Evolutionary conservation across 2,888 invertebrate species (phyloP).

Genomic region (Opisthograptis luteolata): DNA sequence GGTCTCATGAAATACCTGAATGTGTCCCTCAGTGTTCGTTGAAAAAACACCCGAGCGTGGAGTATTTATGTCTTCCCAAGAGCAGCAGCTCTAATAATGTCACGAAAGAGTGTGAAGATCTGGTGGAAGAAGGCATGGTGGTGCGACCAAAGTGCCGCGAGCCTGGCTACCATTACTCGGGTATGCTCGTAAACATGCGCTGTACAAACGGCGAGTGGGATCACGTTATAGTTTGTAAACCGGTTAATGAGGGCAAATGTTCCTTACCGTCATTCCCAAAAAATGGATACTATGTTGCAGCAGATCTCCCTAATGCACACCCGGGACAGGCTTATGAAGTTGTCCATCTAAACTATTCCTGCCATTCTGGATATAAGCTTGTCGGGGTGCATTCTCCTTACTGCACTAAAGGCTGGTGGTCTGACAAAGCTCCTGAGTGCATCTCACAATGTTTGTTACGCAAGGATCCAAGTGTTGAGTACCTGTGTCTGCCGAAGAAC

Average conservation of each 20-base stretch:
- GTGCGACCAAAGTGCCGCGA: slow-evolving; percentile 22
- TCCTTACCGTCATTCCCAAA: slow-evolving; percentile 13
- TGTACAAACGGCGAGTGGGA: slow-evolving; percentile 29
- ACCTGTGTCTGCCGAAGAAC: slow-evolving; percentile 24
- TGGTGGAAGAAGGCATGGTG: slow-evolving; percentile 19
- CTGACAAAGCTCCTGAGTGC: slow-evolving; percentile 24
- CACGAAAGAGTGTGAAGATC: slow-evolving; percentile 6
- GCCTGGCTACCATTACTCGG: slow-evolving; percentile 22
- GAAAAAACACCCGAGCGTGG: slow-evolving; percentile 19
- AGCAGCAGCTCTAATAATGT: slow-evolving; percentile 1
- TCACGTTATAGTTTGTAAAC: slow-evolving; percentile 20
- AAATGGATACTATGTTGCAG: slow-evolving; percentile 12
- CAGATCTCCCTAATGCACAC: slow-evolving; percentile 11
- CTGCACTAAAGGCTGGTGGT: slow-evolving; percentile 28
- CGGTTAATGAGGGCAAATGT: slow-evolving; percentile 11
- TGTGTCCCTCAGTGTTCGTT: slow-evolving; percentile 24
- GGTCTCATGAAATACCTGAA: slow-evolving; percentile 11
- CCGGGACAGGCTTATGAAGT: slow-evolving; percentile 16
- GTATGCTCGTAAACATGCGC: slow-evolving; percentile 23
- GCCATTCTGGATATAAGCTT: slow-evolving; percentile 23
- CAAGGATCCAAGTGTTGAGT: slow-evolving; percentile 17
- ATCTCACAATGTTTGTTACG: slow-evolving; percentile 24
- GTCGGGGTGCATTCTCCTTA: slow-evolving; percentile 19
- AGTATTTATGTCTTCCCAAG: slow-evolving; percentile 21
- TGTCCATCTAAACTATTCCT: slow-evolving; percentile 19